phyloP scores from a whole-genome alignment of 2,888 invertebrate species.

The Napeogenes inachia region DNA sequence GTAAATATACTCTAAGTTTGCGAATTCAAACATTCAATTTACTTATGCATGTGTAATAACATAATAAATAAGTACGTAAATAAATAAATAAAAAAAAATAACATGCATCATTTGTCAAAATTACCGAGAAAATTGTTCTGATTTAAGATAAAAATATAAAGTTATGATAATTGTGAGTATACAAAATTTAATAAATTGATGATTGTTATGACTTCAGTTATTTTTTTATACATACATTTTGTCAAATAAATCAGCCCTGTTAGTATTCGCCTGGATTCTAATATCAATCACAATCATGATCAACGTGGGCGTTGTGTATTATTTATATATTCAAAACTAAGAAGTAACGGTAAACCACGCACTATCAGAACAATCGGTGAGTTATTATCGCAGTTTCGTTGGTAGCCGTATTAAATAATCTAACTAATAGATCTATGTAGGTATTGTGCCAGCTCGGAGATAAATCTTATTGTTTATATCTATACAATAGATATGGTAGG shows the following conservation, averaged over 20 bases:
- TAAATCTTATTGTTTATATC: constrained; percentile 65
- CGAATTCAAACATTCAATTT: too few species aligned
- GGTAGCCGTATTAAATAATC: constrained; percentile 56
- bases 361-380: constrained; percentile 33
- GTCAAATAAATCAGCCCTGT: not conserved
- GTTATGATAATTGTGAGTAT: too few species aligned
- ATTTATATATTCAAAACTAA: constrained; percentile 20
- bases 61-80: too few species aligned
- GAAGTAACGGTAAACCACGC: constrained; percentile 18
- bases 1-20: too few species aligned
- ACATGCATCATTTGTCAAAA: too few species aligned
- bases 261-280: not conserved
- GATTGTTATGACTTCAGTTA: too few species aligned
- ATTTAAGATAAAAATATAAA: too few species aligned
- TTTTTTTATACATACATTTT: not conserved
- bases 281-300: constrained; percentile 2
- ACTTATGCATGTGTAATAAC: too few species aligned
- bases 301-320: constrained; percentile 17
- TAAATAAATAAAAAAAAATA: too few species aligned
- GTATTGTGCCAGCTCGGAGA: constrained; percentile 36
- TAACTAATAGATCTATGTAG: constrained; percentile 56
- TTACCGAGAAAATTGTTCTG: too few species aligned
- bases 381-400: constrained; percentile 54
- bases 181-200: too few species aligned
- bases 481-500: constrained; percentile 52